Evolutionary conservation across 2,888 invertebrate genomes (phyloP).

Genomic region (Eutolmus rufibarbis): DNA sequence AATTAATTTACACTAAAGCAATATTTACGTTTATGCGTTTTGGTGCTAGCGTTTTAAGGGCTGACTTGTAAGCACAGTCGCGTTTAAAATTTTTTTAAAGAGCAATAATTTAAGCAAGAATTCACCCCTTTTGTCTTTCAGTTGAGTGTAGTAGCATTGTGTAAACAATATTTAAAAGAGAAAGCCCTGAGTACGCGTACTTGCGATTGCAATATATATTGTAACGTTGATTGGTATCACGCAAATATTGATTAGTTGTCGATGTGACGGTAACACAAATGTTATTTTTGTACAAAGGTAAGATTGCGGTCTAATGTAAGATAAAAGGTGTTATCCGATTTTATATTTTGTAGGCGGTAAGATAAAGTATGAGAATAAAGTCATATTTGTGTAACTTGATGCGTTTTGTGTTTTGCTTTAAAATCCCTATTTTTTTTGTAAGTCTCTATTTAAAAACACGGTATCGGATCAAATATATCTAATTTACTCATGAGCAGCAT

Average conservation of each 20-base stretch:
- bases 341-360: slow-evolving; percentile 32
- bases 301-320: slow-evolving; percentile 6
- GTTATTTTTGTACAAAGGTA: slow-evolving; percentile 37
- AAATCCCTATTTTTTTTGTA: neutral
- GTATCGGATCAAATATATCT: too few relatives aligned
- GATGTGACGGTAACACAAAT: slow-evolving; percentile 5
- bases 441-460: neutral
- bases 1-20: neutral
- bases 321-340: slow-evolving; percentile 21
- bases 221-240: neutral
- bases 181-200: neutral
- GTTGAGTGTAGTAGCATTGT: slow-evolving; percentile 16
- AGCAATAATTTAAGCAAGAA: neutral
- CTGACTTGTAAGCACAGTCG: neutral
- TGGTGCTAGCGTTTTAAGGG: slow-evolving; percentile 18
- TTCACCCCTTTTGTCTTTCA: slow-evolving; percentile 7
- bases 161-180: neutral
- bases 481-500: too few relatives aligned
- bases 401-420: neutral
- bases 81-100: neutral
- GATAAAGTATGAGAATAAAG: slow-evolving; percentile 10
- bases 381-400: slow-evolving; percentile 14
- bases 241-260: slow-evolving; percentile 4
- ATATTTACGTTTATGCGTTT: neutral
- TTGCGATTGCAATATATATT: neutral